Percentiles rank a stretch among this genome's conserved stretches.
Conservation (phyloP, 2,888 invertebrate species). For the Latrodectus hesperus region DNA sequence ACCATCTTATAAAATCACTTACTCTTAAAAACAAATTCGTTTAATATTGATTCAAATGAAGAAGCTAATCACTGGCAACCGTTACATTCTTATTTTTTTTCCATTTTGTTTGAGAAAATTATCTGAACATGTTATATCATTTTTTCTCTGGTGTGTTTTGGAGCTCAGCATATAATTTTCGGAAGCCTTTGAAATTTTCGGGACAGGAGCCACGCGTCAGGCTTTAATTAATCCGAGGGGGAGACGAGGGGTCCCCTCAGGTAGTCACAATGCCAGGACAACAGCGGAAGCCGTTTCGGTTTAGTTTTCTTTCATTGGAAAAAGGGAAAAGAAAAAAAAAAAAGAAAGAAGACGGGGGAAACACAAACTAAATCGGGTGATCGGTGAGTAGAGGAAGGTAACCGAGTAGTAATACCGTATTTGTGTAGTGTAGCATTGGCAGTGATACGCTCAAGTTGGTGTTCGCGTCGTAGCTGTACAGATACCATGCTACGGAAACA, state of each 20-base stretch:
- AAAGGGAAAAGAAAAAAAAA: background rate
- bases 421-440: conserved; percentile 37
- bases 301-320: conserved; percentile 24
- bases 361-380: conserved; percentile 12
- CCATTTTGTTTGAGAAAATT: too few species aligned
- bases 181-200: conserved; percentile 62
- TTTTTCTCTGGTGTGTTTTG: too few species aligned
- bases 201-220: conserved; percentile 30
- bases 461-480: conserved; percentile 38
- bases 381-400: conserved; percentile 7
- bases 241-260: background rate
- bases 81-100: too few species aligned
- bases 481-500: conserved; percentile 59
- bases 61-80: too few species aligned
- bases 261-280: conserved; percentile 1
- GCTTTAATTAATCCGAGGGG: conserved; percentile 49
- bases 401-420: conserved; percentile 20
- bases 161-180: conserved; percentile 57
- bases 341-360: background rate
- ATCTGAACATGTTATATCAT: too few species aligned
- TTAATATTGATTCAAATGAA: too few species aligned
- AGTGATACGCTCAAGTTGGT: conserved; percentile 54
- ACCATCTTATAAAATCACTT: too few species aligned
- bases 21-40: too few species aligned
- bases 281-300: conserved; percentile 62